A percentile compares a stretch with the other conserved stretches of the same genome.
Conservation (phyloP, 2,113 vertebrate species). For the Tetraodon nigroviridis region DNA sequence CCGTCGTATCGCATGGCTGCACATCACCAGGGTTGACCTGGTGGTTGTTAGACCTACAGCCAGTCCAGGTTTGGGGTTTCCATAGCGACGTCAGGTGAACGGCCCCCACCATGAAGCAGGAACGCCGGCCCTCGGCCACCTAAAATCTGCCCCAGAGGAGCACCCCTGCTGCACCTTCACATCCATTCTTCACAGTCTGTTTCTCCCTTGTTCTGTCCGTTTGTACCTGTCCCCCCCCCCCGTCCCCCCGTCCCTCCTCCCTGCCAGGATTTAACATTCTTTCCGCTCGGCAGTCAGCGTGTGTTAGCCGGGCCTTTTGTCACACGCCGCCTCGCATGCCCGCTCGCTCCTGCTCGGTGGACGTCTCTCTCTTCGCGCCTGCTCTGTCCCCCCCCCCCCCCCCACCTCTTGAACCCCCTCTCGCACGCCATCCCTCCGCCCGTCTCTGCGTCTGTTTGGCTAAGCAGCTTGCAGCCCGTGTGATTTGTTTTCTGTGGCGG, state of each 20-base stretch:
- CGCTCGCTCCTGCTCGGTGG: slow-evolving; percentile 9
- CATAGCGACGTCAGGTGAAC: background rate
- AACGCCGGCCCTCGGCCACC: background rate
- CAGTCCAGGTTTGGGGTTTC: background rate
- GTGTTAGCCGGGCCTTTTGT: slow-evolving; percentile 68
- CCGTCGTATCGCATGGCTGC: too few species aligned
- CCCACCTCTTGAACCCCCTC: background rate
- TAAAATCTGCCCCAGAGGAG: slow-evolving; percentile 14
- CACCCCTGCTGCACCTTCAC: slow-evolving; percentile 34
- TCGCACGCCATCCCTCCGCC: slow-evolving; percentile 8
- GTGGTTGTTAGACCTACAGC: too few species aligned
- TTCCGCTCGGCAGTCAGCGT: slow-evolving; percentile 68
- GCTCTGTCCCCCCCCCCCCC: background rate
- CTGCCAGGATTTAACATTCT: slow-evolving; percentile 71
- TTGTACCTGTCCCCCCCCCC: slow-evolving; percentile 40
- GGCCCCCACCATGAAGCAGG: background rate
- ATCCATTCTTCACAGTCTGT: slow-evolving; percentile 48
- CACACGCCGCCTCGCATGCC: slow-evolving; percentile 41
- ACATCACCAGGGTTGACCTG: too few species aligned
- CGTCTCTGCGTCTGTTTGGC: slow-evolving; percentile 27
- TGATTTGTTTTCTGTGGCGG: slow-evolving; percentile 30
- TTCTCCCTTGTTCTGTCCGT: slow-evolving; percentile 36
- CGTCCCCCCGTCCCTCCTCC: slow-evolving; percentile 24
- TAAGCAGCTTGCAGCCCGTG: slow-evolving; percentile 32
- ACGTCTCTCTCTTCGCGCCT: background rate